A percentile compares a stretch with the other conserved stretches of the same genome.
phyloP scores from a whole-genome alignment of 2,797 vertebrate species.

The Adelosebastes latens region DNA sequence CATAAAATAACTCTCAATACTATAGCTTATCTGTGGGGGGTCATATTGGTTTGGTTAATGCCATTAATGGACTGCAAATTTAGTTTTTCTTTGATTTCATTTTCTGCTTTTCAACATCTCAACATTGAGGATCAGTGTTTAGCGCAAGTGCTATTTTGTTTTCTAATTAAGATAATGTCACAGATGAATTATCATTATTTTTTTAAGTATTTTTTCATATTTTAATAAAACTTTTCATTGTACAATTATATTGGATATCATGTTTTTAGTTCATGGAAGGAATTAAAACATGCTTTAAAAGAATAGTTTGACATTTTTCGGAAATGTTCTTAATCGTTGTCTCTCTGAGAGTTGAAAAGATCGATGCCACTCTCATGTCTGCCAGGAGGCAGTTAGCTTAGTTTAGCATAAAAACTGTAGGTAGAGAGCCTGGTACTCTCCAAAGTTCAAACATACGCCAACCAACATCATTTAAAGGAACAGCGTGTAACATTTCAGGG shows the following conservation, averaged over 20 bases:
- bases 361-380: neutral
- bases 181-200: neutral
- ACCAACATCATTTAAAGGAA: neutral
- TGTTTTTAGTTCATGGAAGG: neutral
- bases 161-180: neutral
- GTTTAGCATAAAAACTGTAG: neutral
- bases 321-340: neutral
- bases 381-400: neutral
- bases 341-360: neutral
- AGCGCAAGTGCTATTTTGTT: neutral
- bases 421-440: neutral
- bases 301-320: neutral
- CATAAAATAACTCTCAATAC: neutral
- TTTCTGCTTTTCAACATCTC: neutral
- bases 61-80: constrained; percentile 5
- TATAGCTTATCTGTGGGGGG: constrained; percentile 3
- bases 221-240: neutral
- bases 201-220: neutral
- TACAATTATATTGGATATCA: neutral
- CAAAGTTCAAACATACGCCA: neutral
- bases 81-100: neutral
- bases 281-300: neutral
- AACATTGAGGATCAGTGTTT: neutral
- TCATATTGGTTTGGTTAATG: constrained; percentile 6
- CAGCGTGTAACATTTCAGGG: neutral